Base-by-base conservation (phyloP, 2,113 vertebrate genomes). In the Prunella fulvescens region DNA sequence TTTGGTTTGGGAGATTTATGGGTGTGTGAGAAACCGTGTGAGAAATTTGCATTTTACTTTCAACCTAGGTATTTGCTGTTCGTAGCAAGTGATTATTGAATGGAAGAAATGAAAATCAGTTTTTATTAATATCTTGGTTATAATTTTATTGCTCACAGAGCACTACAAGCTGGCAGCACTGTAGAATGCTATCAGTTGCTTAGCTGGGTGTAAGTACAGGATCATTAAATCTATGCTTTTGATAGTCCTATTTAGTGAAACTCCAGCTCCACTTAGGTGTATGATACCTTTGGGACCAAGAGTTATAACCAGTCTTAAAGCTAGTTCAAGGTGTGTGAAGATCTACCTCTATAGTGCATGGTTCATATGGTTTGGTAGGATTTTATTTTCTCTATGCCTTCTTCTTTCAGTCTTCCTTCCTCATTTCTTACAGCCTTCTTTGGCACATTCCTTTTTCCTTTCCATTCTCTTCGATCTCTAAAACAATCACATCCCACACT, bases 211-310 rank as follows among this genome's bases (percentile, higher is more conserved):
- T 60, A 89, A 84, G 69, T 53, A 76, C 25, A 71, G 73, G 84
- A 76, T 85, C 86, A 84, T 95, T 93, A 95, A 97, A 53, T 87
- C 48, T 23, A 23, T 45, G 51, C 37, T 76, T 93, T 92, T 69
- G 40, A 87, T 93, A 91, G 74, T 44, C 53, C 28, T 78, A 9
- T 86, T 91, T 80, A 50, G 37, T 81, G 39, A 91, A 91, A 74
- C 33, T 89, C 24, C 61, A 76, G 44, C 8, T 91, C 29, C 37
- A 4, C 28, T 57, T 89, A 79, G 40, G 45, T 42, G 18, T 87
- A 69, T 58, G 66, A 61, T 48, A 50, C 93, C 77, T 87, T 60
- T 91, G 88, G 50, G 94, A 87, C 13, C 64, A 23, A 62, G 6
- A 60, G 4, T n/a, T 54, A 74, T 58, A 62, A 53, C 57, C 6